phyloP scores from a whole-genome alignment of 1,140 invertebrate genomes.

The Mizuhopecten yessoensis region DNA sequence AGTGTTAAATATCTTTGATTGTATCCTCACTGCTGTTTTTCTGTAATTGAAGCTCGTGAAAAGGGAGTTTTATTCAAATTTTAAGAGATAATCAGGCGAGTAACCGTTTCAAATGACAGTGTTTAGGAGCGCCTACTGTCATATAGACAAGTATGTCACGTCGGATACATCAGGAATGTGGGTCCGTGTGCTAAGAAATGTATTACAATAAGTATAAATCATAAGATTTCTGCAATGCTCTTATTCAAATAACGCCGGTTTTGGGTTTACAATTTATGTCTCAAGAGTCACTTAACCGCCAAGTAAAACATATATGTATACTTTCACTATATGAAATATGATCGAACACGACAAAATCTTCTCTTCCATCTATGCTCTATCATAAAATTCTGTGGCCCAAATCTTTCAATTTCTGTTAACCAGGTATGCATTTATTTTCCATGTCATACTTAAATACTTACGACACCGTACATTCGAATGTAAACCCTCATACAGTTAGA shows the following conservation, averaged over 20 bases:
- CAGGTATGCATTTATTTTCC: too few relatives aligned
- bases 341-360: neutral
- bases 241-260: neutral
- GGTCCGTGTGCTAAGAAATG: neutral
- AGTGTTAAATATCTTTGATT: conserved; percentile 3
- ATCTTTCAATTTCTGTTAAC: too few relatives aligned
- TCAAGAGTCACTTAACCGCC: neutral
- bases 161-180: neutral
- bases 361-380: too few relatives aligned
- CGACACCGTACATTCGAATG: too few relatives aligned
- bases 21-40: neutral
- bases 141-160: neutral
- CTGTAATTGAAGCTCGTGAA: neutral
- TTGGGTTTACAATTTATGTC: neutral
- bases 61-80: conserved; percentile 34
- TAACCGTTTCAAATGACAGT: neutral
- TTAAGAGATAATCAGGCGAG: neutral
- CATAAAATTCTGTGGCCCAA: neutral
- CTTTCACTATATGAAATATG: neutral
- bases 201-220: neutral
- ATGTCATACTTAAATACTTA: too few relatives aligned
- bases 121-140: neutral
- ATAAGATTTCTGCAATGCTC: neutral
- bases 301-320: too few relatives aligned
- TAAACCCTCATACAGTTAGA: neutral